These are phyloP conservation scores for Symphodus melops DNA, from an alignment of 2,113 vertebrate genomes.

Conservation along the genomic window DNA sequence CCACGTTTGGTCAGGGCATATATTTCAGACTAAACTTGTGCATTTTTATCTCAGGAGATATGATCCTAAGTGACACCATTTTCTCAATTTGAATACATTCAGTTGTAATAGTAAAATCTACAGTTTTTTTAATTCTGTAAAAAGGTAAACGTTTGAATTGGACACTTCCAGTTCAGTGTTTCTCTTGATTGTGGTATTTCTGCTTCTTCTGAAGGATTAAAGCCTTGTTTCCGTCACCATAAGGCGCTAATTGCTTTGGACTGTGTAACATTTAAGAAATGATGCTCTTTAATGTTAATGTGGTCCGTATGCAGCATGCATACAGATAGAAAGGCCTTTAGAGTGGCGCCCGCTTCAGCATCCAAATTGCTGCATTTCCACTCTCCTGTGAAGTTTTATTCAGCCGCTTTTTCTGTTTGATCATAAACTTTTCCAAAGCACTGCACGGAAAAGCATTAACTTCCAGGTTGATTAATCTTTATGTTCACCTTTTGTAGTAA, in stretches of 20 bases:
- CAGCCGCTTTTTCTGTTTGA: constrained; percentile 1
- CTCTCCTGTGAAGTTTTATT: constrained; percentile 21
- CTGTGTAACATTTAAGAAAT: constrained; percentile 16
- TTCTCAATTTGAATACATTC: too few relatives aligned
- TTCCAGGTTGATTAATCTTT: constrained; percentile 12
- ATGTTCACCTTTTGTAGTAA: constrained; percentile 20
- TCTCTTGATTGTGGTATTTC: neutral
- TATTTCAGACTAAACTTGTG: too few relatives aligned
- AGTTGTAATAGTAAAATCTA: too few relatives aligned
- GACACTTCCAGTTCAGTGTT: too few relatives aligned
- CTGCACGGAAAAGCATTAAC: constrained; percentile 5
- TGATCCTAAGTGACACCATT: too few relatives aligned
- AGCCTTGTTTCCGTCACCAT: neutral
- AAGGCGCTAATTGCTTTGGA: constrained; percentile 24
- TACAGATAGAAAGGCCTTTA: neutral
- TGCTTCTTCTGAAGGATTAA: constrained; percentile 7
- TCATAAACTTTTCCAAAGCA: constrained; percentile 32
- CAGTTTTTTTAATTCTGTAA: neutral
- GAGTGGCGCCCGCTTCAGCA: constrained; percentile 13
- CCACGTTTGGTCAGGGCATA: too few relatives aligned
- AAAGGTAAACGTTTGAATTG: constrained; percentile 4
- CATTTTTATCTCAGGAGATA: too few relatives aligned
- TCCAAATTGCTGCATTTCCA: constrained; percentile 12
- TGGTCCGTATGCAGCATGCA: constrained; percentile 3
- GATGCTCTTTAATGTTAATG: constrained; percentile 22